Conservation (phyloP, 2,797 vertebrate species). For the Mycteria americana region DNA sequence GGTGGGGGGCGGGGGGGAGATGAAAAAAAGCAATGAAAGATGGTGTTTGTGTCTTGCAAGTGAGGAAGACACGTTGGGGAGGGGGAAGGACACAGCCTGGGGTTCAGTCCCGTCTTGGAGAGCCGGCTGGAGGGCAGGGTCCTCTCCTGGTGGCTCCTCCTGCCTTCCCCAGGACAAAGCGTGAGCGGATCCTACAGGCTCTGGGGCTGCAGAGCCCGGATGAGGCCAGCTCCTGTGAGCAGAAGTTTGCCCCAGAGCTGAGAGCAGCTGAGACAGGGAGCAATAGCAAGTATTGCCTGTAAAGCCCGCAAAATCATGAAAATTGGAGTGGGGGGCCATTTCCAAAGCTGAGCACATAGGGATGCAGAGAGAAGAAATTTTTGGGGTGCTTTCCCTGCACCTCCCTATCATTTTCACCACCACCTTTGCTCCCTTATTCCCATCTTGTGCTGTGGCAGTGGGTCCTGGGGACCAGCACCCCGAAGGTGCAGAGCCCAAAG, state of each 20-base stretch:
- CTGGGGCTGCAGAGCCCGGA: background rate
- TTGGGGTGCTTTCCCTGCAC: background rate
- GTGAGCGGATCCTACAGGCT: background rate
- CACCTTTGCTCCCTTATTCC: background rate
- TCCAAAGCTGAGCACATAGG: background rate
- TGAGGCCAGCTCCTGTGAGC: background rate
- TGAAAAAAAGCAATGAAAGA: background rate
- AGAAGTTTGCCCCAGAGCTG: background rate
- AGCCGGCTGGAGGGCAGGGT: background rate
- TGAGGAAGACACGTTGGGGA: background rate
- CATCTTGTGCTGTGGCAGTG: background rate
- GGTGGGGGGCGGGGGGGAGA: background rate
- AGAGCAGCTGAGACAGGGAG: background rate
- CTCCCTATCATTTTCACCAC: accelerated
- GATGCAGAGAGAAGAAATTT: background rate
- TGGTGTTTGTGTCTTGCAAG: background rate
- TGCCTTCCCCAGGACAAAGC: background rate
- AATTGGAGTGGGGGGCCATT: background rate
- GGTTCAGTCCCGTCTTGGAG: background rate
- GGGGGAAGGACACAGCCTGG: background rate
- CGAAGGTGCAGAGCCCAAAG: accelerated
- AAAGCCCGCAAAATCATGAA: background rate
- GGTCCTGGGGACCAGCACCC: background rate
- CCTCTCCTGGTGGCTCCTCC: background rate
- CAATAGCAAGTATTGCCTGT: background rate